These are phyloP conservation scores for Agrypnia vestita DNA, from an alignment of 1,140 invertebrate species.

Conservation along the genomic window DNA sequence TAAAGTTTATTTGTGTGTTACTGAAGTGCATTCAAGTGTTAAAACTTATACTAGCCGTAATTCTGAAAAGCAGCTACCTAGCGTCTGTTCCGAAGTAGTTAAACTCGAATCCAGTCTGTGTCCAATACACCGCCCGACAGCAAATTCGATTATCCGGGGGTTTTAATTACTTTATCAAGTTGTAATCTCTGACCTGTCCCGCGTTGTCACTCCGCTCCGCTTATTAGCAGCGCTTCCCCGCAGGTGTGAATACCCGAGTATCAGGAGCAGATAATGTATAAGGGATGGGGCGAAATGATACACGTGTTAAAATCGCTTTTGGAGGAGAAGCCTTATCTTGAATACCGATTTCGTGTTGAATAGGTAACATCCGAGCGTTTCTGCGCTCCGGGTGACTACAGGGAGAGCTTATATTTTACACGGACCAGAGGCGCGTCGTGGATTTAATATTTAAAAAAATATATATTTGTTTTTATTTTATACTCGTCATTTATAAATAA, in stretches of 20 bases:
- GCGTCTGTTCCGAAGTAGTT: neutral
- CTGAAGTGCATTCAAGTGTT: too few species aligned
- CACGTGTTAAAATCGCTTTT: constrained; percentile 56
- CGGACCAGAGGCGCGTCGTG: neutral
- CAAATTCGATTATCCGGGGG: constrained; percentile 17
- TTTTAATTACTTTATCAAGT: constrained; percentile 43
- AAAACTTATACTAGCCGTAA: too few species aligned
- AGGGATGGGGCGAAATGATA: constrained; percentile 50
- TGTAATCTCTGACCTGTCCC: constrained; percentile 40
- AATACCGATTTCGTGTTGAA: constrained; percentile 57
- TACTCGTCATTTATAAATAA: too few species aligned
- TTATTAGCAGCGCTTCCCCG: constrained; percentile 4
- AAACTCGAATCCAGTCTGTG: too few species aligned
- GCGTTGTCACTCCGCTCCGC: constrained; percentile 14
- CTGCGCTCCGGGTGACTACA: constrained; percentile 24
- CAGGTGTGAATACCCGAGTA: constrained; percentile 40
- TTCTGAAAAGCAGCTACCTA: neutral
- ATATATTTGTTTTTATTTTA: too few species aligned
- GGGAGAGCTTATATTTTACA: neutral
- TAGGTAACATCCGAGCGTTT: constrained; percentile 48
- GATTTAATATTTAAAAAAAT: neutral
- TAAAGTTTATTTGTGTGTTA: too few species aligned
- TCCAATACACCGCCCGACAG: neutral
- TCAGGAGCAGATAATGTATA: constrained; percentile 24
- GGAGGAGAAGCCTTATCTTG: constrained; percentile 53